Base-by-base conservation (phyloP, 2,797 vertebrate species). In the Strix occidentalis region DNA sequence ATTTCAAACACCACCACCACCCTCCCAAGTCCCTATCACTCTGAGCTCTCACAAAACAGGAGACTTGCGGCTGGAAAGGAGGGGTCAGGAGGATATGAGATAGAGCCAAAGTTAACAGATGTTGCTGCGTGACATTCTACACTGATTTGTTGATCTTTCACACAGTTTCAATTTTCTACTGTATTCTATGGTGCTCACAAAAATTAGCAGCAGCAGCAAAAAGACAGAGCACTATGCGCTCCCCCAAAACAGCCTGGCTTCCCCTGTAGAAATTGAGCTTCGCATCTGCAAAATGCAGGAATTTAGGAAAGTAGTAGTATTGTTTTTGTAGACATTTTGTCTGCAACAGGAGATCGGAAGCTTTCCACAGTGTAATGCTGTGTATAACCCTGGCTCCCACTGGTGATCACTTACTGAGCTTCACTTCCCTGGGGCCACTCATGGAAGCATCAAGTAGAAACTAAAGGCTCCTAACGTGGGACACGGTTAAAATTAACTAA, bases 81-180 rank as follows among this genome's bases (percentile, higher is more conserved):
- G 80, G 60, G 89, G 76, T 95, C 87, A 70, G 84, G 72, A 96
- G 92, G 84, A 83, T 80, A 50, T 46, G 71, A 89, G 95, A 95
- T 83, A 89, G 74, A 95, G 95, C 92, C 96, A 96, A 95, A 96
- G 77, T 93, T 94, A 96, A 96, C 96, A 97, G 95, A 97, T 95
- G 95, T 87, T 97, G 95, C 92, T 96, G 95, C 85, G 6, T 95
- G 97, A 96, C 93, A 96, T 96, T 96, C 95, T 93, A 93, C 87
- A 90, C 89, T 90, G 87, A 94, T 96, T 84, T 97, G 96, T 95
- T 97, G 96, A 96, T 97, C 95, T 97, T 97, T 97, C 95, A 96
- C 96, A 97, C 93, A 96, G 97, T 96, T 97, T 96, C 97, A 95
- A 96, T 96, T 97, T 97, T 97, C 94, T 97, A 91, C 96, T 94